A percentile compares a stretch with the other conserved stretches of the same genome.
Evolutionary conservation across 1,140 invertebrate species (phyloP).

Genomic region (Drosophila orosa): DNA sequence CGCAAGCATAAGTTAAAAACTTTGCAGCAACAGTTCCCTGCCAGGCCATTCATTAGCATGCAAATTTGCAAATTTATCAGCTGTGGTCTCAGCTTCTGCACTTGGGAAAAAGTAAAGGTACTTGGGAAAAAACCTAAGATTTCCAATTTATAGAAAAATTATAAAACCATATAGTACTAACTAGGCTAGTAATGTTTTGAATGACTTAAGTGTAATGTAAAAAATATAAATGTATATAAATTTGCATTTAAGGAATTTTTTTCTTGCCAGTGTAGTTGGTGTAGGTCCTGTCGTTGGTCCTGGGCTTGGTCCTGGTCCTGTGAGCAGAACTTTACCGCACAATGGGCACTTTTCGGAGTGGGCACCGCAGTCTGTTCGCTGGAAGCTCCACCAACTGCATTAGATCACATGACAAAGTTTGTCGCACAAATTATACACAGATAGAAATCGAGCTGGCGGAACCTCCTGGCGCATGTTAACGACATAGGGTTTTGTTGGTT

Average conservation of each 20-base stretch:
- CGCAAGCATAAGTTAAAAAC: conserved; percentile 46
- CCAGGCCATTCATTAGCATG: conserved; percentile 71
- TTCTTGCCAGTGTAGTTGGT: conserved; percentile 2
- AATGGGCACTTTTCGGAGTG: conserved; percentile 20
- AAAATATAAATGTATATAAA: too few relatives aligned
- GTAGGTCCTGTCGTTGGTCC: conserved; percentile 1
- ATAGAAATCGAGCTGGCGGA: conserved; percentile 38
- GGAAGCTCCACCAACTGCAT: conserved; percentile 56
- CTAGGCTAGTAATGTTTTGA: too few relatives aligned
- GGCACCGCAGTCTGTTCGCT: conserved; percentile 26
- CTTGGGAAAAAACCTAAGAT: background rate
- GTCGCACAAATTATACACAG: conserved; percentile 55
- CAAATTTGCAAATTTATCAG: conserved; percentile 73
- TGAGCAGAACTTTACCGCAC: conserved; percentile 20
- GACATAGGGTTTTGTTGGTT: background rate
- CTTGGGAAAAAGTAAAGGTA: background rate
- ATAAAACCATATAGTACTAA: too few relatives aligned
- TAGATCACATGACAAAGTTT: conserved; percentile 66
- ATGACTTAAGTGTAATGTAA: too few relatives aligned
- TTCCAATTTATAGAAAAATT: background rate
- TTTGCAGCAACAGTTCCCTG: conserved; percentile 31
- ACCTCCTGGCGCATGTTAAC: conserved; percentile 25
- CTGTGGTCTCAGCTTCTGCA: conserved; percentile 18
- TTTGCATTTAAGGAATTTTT: too few relatives aligned
- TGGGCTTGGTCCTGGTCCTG: conserved; percentile 7